A percentile compares a stretch with the other conserved stretches of the same genome.
Conservation (phyloP, 2,113 vertebrate species). For the Cathartes aura region DNA sequence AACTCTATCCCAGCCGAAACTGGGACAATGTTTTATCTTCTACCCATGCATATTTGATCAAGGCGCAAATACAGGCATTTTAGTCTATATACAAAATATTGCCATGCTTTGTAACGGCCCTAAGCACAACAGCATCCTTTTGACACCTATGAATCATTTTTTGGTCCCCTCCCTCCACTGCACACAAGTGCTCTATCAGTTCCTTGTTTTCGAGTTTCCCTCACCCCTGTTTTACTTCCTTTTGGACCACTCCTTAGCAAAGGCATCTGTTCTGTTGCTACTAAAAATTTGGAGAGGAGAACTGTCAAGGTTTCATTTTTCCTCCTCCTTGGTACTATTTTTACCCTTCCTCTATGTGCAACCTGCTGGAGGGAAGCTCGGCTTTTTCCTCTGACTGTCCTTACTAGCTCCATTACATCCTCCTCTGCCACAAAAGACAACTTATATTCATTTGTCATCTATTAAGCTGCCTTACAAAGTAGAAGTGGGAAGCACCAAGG, state of each 20-base stretch:
- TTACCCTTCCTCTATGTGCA: not conserved
- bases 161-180: not conserved
- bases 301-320: not conserved
- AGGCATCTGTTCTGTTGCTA: not conserved
- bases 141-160: not conserved
- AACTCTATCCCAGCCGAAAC: too few species aligned
- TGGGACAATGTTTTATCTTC: not conserved
- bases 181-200: not conserved
- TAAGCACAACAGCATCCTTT: not conserved
- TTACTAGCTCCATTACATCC: not conserved
- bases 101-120: not conserved
- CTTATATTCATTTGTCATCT: not conserved
- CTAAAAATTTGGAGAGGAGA: not conserved
- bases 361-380: not conserved
- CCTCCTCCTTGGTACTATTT: not conserved
- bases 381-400: not conserved
- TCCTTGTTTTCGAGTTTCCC: not conserved
- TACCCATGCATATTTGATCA: not conserved
- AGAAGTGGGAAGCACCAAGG: not conserved
- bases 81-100: not conserved
- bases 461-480: not conserved
- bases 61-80: not conserved
- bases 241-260: not conserved
- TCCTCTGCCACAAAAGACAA: not conserved
- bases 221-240: not conserved